These are phyloP conservation scores for Periphyllus acericola DNA, from an alignment of 2,888 invertebrate species.

Conservation along the genomic window DNA sequence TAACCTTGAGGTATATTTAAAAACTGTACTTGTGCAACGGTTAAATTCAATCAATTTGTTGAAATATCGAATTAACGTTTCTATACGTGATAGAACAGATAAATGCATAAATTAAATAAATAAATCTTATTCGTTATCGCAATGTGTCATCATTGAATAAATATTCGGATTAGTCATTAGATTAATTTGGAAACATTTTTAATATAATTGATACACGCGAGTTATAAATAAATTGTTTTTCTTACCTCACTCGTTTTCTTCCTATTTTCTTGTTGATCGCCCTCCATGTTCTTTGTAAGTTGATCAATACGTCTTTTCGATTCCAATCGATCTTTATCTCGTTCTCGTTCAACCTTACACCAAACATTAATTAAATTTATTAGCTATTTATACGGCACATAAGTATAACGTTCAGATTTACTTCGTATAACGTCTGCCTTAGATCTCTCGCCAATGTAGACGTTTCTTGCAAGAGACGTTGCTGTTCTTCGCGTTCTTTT, in stretches of 20 bases:
- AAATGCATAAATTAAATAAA: no score
- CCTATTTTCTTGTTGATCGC: conserved; percentile 89
- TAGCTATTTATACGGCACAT: neutral
- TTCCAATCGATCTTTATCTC: conserved; percentile 88
- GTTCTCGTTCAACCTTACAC: conserved; percentile 82
- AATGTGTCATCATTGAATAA: no score
- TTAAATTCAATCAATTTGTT: no score
- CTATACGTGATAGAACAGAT: no score
- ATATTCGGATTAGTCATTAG: no score
- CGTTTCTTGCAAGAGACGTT: conserved; percentile 88
- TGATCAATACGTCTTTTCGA: conserved; percentile 87
- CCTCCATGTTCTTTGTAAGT: conserved; percentile 83
- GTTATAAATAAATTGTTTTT: neutral
- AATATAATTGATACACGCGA: neutral
- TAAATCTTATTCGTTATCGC: no score
- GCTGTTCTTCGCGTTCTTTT: conserved; percentile 91
- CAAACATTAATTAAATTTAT: neutral
- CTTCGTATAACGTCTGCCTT: conserved; percentile 86
- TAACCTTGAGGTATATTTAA: no score
- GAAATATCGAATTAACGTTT: no score
- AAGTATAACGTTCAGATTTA: conserved; percentile 65
- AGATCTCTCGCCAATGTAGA: conserved; percentile 88
- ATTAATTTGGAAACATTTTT: no score
- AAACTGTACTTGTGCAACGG: no score
- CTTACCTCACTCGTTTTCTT: conserved; percentile 77